phyloP scores from a whole-genome alignment of 1,140 invertebrate species.

The Archivesica marissinica region DNA sequence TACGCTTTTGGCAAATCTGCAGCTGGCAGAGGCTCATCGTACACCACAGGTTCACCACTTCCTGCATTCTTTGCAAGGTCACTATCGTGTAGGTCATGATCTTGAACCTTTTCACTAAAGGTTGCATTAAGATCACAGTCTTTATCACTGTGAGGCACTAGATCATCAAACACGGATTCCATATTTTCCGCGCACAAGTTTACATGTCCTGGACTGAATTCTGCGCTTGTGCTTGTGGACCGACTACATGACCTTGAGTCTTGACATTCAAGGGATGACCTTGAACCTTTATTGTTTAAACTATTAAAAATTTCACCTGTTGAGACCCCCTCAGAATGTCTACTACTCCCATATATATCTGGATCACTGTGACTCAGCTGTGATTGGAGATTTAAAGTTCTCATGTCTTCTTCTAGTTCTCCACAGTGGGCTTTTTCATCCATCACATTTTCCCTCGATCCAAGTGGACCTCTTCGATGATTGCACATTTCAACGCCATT shows the following conservation, averaged over 20 bases:
- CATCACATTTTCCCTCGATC: slow-evolving; percentile 72
- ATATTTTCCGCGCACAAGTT: slow-evolving; percentile 66
- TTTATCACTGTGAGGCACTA: neutral
- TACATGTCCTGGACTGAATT: slow-evolving; percentile 74
- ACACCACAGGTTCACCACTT: slow-evolving; percentile 58
- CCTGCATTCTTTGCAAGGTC: neutral
- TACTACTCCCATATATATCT: slow-evolving; percentile 75
- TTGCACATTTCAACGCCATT: slow-evolving; percentile 57
- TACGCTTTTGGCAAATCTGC: slow-evolving; percentile 25
- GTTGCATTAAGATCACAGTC: slow-evolving; percentile 40
- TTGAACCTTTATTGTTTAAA: slow-evolving; percentile 47
- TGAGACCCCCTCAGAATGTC: slow-evolving; percentile 67
- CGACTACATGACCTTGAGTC: slow-evolving; percentile 56
- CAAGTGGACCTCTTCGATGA: slow-evolving; percentile 53
- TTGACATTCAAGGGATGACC: slow-evolving; percentile 58
- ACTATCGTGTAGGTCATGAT: slow-evolving; percentile 12
- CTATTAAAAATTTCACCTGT: slow-evolving; percentile 61
- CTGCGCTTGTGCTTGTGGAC: slow-evolving; percentile 76
- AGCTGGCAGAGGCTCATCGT: slow-evolving; percentile 63
- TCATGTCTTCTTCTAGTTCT: slow-evolving; percentile 71
- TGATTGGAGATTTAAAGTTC: slow-evolving; percentile 66
- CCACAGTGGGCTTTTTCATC: slow-evolving; percentile 64
- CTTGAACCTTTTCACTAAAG: slow-evolving; percentile 32
- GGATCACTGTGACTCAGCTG: slow-evolving; percentile 76
- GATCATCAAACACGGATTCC: slow-evolving; percentile 62